Evolutionary conservation across 2,888 invertebrate species (phyloP).

Genomic region (Gortyna flavago): DNA sequence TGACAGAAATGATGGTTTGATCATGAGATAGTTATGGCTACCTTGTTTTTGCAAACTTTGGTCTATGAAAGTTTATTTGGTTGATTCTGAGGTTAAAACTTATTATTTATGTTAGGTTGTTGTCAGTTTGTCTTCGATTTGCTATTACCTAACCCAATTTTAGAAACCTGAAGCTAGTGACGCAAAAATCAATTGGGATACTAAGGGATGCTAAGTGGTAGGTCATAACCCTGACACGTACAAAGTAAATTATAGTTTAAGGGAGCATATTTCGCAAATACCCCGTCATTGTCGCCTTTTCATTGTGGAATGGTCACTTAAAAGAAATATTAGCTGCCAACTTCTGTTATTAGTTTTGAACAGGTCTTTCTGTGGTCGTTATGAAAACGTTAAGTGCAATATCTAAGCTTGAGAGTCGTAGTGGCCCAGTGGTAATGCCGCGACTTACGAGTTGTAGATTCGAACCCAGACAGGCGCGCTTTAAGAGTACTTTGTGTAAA

Average conservation of each 20-base stretch:
- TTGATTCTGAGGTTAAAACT: background rate
- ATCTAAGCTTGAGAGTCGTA: no score
- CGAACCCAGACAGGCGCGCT: no score
- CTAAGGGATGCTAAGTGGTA: background rate
- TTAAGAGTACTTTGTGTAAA: no score
- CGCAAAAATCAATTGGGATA: background rate
- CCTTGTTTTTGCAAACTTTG: background rate
- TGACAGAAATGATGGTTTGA: background rate
- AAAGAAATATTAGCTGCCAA: conserved; percentile 26
- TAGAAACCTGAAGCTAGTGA: background rate
- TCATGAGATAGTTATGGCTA: background rate
- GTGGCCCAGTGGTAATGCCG: no score
- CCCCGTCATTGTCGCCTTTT: conserved; percentile 1
- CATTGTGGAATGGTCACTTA: conserved; percentile 5
- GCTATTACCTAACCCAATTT: background rate
- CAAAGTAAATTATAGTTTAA: conserved; percentile 13
- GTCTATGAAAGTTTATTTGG: background rate
- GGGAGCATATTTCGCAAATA: conserved; percentile 19
- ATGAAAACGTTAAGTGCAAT: conserved; percentile 3
- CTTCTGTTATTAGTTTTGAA: conserved; percentile 22
- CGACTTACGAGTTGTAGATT: no score
- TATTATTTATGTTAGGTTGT: background rate
- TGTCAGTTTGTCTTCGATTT: no score
- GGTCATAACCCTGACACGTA: background rate
- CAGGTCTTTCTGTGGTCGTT: conserved; percentile 8